Evolutionary conservation across 2,888 invertebrate genomes (phyloP).

Genomic region (Stenoptilia bipunctidactyla): DNA sequence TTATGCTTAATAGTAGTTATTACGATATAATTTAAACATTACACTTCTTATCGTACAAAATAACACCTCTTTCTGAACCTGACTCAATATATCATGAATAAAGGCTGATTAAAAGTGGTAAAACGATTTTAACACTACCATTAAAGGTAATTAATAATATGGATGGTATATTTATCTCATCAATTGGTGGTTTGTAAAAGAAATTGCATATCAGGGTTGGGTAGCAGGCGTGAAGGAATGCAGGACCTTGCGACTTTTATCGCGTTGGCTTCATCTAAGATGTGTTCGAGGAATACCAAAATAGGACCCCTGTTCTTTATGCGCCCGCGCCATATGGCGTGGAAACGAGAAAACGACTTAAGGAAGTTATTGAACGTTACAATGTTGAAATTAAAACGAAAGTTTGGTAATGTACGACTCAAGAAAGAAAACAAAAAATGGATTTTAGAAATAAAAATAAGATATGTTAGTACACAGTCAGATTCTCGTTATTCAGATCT

Average conservation of each 20-base stretch:
- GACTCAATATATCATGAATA: background rate
- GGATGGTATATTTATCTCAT: background rate
- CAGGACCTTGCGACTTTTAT: constrained; percentile 39
- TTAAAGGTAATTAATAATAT: constrained; percentile 1
- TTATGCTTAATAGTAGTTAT: too few relatives aligned
- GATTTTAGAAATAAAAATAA: too few relatives aligned
- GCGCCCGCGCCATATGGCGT: too few relatives aligned
- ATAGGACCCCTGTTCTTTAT: constrained; percentile 14
- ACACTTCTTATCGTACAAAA: background rate
- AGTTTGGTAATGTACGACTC: too few relatives aligned
- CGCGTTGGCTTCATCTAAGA: constrained; percentile 38
- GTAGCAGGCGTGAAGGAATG: constrained; percentile 43
- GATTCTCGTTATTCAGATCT: too few relatives aligned
- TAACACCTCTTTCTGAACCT: background rate
- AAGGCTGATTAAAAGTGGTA: background rate
- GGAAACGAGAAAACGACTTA: too few relatives aligned
- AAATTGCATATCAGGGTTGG: constrained; percentile 14
- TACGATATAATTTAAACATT: too few relatives aligned
- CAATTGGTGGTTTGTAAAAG: constrained; percentile 4
- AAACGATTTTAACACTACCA: constrained; percentile 1
- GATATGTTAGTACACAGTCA: too few relatives aligned
- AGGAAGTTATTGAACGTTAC: too few relatives aligned
- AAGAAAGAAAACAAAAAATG: too few relatives aligned
- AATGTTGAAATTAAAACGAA: too few relatives aligned
- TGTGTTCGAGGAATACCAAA: constrained; percentile 40